Conservation (phyloP, 2,888 invertebrate genomes). For the Morpho deidamia region DNA sequence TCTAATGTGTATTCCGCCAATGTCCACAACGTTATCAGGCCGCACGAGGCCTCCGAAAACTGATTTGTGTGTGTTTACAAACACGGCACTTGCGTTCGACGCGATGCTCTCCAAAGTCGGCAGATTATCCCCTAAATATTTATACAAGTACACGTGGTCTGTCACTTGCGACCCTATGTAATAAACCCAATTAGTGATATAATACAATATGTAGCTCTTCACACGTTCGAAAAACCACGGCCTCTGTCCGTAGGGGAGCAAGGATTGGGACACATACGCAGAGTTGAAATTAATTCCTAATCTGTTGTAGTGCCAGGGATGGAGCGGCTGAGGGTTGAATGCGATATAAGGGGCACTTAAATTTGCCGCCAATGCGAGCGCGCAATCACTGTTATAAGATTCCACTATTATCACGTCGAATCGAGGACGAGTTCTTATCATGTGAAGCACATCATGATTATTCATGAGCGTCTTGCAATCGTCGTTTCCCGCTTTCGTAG, state of each 20-base stretch:
- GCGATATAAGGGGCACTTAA: conserved; percentile 81
- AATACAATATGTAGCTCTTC: conserved; percentile 59
- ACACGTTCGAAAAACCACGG: conserved; percentile 69
- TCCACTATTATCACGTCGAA: conserved; percentile 86
- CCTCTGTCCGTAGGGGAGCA: conserved; percentile 60
- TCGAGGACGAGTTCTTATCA: conserved; percentile 65
- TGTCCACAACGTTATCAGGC: conserved; percentile 80
- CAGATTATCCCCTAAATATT: conserved; percentile 72
- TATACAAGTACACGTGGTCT: conserved; percentile 63
- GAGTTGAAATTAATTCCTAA: conserved; percentile 74
- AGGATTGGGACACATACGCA: conserved; percentile 64
- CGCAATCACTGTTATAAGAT: conserved; percentile 86
- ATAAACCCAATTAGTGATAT: conserved; percentile 66
- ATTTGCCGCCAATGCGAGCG: conserved; percentile 82
- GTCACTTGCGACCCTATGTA: conserved; percentile 64
- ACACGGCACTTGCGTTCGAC: conserved; percentile 74
- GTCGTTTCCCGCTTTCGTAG: conserved; percentile 69
- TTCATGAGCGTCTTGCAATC: conserved; percentile 70
- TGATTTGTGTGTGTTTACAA: conserved; percentile 83
- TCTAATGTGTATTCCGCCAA: conserved; percentile 81
- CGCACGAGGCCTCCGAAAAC: conserved; percentile 78
- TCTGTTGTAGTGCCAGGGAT: conserved; percentile 74
- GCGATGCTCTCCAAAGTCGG: conserved; percentile 77
- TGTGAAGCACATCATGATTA: conserved; percentile 72
- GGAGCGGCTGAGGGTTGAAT: conserved; percentile 73